These are phyloP conservation scores for Echeneis naucrates DNA, from an alignment of 2,797 vertebrate genomes.

Conservation along the genomic window DNA sequence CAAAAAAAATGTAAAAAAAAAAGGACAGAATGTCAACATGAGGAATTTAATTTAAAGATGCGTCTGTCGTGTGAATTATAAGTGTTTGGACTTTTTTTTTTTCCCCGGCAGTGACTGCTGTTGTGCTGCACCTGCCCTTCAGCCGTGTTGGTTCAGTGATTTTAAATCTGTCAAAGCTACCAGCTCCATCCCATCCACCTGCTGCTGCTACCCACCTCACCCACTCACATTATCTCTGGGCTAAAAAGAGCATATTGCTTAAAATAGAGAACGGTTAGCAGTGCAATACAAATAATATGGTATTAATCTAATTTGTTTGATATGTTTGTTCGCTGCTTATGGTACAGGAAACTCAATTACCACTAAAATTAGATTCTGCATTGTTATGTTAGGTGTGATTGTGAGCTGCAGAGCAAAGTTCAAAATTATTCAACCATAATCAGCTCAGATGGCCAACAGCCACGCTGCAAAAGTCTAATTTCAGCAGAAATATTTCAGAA, in stretches of 20 bases:
- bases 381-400: background rate
- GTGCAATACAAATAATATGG: background rate
- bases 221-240: background rate
- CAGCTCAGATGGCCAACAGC: background rate
- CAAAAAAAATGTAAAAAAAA: too few species aligned
- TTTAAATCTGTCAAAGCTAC: background rate
- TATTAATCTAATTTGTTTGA: background rate
- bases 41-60: conserved; percentile 6
- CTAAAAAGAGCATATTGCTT: background rate
- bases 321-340: background rate
- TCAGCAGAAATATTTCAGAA: too few species aligned
- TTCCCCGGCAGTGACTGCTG: background rate
- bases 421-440: background rate
- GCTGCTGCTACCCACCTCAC: background rate
- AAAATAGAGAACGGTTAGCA: background rate
- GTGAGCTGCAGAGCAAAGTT: background rate
- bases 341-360: background rate
- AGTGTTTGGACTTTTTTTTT: conserved; percentile 25
- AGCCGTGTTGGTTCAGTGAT: background rate
- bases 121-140: background rate
- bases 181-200: conserved; percentile 4
- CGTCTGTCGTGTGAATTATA: conserved; percentile 20
- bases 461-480: too few species aligned
- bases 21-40: background rate
- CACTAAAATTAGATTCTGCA: background rate